These are phyloP conservation scores for Palaemon carinicauda DNA, from an alignment of 1,140 invertebrate genomes.

Conservation along the genomic window DNA sequence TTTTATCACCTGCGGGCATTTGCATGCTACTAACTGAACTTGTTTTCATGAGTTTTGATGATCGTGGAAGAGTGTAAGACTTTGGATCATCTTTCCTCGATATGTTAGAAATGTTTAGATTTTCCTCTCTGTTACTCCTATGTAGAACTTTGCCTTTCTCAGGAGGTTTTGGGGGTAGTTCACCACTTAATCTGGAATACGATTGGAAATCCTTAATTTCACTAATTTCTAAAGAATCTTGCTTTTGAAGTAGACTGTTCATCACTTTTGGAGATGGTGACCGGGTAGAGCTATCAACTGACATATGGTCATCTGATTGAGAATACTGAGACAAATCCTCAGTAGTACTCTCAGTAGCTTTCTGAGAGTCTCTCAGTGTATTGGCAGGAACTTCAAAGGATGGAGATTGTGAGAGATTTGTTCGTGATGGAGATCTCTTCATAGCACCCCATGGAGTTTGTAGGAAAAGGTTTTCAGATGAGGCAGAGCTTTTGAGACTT, in stretches of 20 bases:
- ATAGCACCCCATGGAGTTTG: slow-evolving; percentile 43
- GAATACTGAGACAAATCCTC: too few relatives aligned
- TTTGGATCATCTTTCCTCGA: slow-evolving; percentile 2
- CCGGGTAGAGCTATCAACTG: neutral
- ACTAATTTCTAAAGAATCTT: neutral
- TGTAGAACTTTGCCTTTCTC: neutral
- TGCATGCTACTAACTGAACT: neutral
- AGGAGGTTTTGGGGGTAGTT: slow-evolving; percentile 22
- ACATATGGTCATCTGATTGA: neutral
- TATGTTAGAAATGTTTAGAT: neutral
- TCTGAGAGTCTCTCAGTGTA: neutral
- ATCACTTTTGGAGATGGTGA: neutral
- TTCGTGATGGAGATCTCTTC: slow-evolving; percentile 37
- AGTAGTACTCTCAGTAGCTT: neutral
- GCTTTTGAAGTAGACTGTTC: neutral
- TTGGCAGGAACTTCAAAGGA: slow-evolving; percentile 8
- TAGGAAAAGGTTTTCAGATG: slow-evolving; percentile 21
- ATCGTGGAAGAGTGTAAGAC: neutral
- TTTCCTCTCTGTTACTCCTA: neutral
- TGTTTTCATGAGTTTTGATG: neutral
- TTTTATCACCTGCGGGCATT: neutral
- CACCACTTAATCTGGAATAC: neutral
- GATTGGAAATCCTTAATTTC: neutral
- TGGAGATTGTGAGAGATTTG: slow-evolving; percentile 26
- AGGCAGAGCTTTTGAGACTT: neutral